These are phyloP conservation scores for Podocnemis expansa DNA, from an alignment of 2,113 vertebrate genomes.

Conservation along the genomic window DNA sequence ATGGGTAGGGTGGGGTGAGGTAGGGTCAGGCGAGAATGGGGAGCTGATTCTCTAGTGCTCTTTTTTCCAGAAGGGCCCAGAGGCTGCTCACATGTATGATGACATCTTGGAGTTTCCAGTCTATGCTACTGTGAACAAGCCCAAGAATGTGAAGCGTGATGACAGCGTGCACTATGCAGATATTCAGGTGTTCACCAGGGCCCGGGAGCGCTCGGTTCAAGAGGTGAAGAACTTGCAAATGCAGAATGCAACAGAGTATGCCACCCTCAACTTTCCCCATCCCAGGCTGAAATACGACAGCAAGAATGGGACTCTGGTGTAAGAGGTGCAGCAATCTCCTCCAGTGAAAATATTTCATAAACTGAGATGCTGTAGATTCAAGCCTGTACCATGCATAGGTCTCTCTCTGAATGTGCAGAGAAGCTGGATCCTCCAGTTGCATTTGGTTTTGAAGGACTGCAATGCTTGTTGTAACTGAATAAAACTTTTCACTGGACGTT, in stretches of 20 bases:
- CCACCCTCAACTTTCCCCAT: conserved; percentile 82
- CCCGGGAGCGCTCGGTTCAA: conserved; percentile 26
- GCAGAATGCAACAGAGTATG: conserved; percentile 80
- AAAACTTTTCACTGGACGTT: not conserved
- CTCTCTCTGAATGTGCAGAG: not conserved
- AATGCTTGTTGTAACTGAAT: not conserved
- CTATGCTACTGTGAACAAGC: conserved; percentile 71
- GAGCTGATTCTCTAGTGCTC: not conserved
- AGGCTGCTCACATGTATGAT: conserved; percentile 55
- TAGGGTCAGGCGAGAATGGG: not conserved
- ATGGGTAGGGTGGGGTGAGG: too few relatives aligned
- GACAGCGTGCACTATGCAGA: conserved; percentile 85
- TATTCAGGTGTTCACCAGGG: conserved; percentile 77
- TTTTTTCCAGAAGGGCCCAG: conserved; percentile 19
- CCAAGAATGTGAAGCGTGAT: not conserved
- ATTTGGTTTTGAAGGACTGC: not conserved
- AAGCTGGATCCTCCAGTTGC: not conserved
- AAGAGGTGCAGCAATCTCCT: not conserved
- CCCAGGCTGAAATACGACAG: conserved; percentile 70
- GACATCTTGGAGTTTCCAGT: conserved; percentile 62
- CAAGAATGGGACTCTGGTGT: conserved; percentile 79
- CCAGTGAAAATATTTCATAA: not conserved
- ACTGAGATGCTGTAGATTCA: not conserved
- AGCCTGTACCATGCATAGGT: fast-evolving
- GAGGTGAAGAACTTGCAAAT: conserved; percentile 52